Conservation (phyloP, 2,113 vertebrate genomes). For the Amblyopsis rosae region DNA sequence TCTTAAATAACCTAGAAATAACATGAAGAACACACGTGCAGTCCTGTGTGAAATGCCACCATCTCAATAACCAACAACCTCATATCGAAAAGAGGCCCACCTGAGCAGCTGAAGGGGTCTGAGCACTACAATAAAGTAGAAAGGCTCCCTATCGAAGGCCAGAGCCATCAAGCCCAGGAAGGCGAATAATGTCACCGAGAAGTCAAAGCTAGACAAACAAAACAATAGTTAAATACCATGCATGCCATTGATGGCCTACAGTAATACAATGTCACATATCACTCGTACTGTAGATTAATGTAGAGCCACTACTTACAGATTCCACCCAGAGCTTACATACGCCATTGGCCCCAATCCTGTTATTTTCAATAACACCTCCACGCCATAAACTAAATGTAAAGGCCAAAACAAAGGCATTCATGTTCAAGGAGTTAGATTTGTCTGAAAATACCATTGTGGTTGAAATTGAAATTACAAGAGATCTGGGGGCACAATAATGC, state of each 20-base stretch:
- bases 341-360: constrained; percentile 89
- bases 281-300: background rate
- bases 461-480: too few species aligned
- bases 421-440: background rate
- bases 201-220: constrained; percentile 85
- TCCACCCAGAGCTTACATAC: constrained; percentile 97
- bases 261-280: background rate
- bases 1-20: constrained; percentile 87
- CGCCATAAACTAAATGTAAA: constrained; percentile 80
- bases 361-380: constrained; percentile 92
- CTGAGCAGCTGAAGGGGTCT: constrained; percentile 92
- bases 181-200: constrained; percentile 89
- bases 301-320: constrained; percentile 84
- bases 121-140: constrained; percentile 97
- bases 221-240: background rate
- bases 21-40: background rate
- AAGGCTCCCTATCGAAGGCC: constrained; percentile 92
- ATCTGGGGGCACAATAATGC: too few species aligned
- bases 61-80: background rate
- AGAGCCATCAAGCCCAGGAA: constrained; percentile 92
- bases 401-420: constrained; percentile 25
- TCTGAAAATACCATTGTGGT: too few species aligned
- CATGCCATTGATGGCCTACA: background rate
- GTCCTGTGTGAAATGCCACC: background rate
- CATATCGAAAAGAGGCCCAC: constrained; percentile 54